Percentiles rank a stretch among this genome's conserved stretches.
Conservation (phyloP, 1,140 invertebrate genomes). For the Eupeodes corollae region DNA sequence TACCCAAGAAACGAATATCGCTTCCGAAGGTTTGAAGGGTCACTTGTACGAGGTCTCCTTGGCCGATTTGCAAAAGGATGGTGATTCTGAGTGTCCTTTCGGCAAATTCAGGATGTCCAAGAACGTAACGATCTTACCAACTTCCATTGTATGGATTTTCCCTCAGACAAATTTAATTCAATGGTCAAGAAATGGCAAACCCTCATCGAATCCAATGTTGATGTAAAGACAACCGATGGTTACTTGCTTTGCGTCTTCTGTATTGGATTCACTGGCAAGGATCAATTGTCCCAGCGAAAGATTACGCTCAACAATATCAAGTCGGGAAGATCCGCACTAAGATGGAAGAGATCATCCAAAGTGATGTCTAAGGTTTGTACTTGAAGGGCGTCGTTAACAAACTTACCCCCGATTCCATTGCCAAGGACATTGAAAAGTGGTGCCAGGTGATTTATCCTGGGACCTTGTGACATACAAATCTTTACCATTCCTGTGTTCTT, state of each 20-base stretch:
- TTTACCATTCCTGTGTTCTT: no score
- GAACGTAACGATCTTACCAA: constrained; percentile 92
- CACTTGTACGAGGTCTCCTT: constrained; percentile 96
- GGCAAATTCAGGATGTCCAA: constrained; percentile 96
- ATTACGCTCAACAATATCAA: constrained; percentile 98
- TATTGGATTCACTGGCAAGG: constrained; percentile 97
- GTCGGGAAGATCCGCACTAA: constrained; percentile 83
- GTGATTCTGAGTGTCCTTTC: constrained; percentile 91
- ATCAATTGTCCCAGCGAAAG: constrained; percentile 84
- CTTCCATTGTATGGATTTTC: constrained; percentile 98
- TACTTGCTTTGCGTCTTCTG: constrained; percentile 94
- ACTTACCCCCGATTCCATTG: constrained; percentile 93
- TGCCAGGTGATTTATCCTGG: constrained; percentile 94
- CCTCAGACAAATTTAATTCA: constrained; percentile 93
- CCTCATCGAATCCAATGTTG: constrained; percentile 90
- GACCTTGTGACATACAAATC: no score
- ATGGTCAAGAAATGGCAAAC: constrained; percentile 99
- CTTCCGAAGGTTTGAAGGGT: constrained; percentile 92
- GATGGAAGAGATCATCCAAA: constrained; percentile 93
- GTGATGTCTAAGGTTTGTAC: constrained; percentile 77
- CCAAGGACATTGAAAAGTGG: constrained; percentile 96
- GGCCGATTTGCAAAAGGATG: constrained; percentile 91
- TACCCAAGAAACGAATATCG: constrained; percentile 86
- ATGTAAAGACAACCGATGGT: constrained; percentile 97
- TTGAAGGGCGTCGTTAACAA: constrained; percentile 93